A percentile compares a stretch with the other conserved stretches of the same genome.
phyloP scores from a whole-genome alignment of 2,113 vertebrate species.

The Sylvilagus bachmani region DNA sequence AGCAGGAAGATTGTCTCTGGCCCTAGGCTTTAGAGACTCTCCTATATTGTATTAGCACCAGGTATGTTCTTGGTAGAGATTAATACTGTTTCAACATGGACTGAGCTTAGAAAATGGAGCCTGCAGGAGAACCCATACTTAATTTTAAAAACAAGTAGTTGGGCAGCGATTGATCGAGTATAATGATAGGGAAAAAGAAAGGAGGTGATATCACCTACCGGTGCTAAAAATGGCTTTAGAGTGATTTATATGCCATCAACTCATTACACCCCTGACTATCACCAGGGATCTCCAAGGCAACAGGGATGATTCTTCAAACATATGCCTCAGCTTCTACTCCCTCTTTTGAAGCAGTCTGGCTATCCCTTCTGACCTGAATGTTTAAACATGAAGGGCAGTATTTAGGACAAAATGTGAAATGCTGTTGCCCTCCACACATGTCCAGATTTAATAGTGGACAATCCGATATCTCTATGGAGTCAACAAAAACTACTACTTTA shows the following conservation, averaged over 20 bases:
- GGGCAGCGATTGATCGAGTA: neutral
- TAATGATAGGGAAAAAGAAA: slow-evolving; percentile 56
- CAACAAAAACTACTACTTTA: neutral
- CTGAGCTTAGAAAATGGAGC: neutral
- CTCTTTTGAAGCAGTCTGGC: slow-evolving; percentile 48
- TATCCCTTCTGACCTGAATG: neutral
- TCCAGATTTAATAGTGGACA: neutral
- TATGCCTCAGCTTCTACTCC: slow-evolving; percentile 27
- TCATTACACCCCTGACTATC: slow-evolving; percentile 70
- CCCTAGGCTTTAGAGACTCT: neutral
- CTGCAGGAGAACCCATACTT: neutral
- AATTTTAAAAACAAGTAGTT: slow-evolving; percentile 33
- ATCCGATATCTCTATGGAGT: neutral
- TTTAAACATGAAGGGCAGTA: neutral
- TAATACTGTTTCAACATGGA: neutral
- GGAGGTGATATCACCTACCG: slow-evolving; percentile 65
- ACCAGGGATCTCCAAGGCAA: slow-evolving; percentile 79
- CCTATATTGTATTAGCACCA: neutral
- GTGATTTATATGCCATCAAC: slow-evolving; percentile 78
- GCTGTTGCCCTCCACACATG: neutral
- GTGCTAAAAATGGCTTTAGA: slow-evolving; percentile 75
- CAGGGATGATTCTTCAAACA: slow-evolving; percentile 49
- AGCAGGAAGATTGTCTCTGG: neutral
- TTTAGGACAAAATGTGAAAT: neutral
- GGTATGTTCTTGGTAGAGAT: neutral